A percentile compares a stretch with the other conserved stretches of the same genome.
These are phyloP conservation scores for Tokudaia muenninki DNA, from an alignment of 2,797 vertebrate species.

Conservation along the genomic window DNA sequence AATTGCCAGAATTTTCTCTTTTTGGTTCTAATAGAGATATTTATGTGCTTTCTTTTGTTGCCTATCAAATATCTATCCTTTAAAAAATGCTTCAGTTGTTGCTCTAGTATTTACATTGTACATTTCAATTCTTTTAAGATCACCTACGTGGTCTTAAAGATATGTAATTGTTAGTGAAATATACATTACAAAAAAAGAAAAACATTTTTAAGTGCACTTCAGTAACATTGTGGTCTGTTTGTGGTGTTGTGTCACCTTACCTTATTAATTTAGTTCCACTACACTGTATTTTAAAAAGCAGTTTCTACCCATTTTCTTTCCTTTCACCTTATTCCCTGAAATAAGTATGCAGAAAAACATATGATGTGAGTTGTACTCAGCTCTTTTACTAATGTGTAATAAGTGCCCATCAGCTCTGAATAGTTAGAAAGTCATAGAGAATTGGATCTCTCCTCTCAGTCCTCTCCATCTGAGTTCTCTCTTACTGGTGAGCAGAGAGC, in stretches of 20 bases:
- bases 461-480: not conserved
- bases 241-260: not conserved
- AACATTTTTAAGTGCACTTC: not conserved
- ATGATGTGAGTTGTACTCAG: not conserved
- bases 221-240: not conserved
- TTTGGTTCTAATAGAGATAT: not conserved
- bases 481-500: not conserved
- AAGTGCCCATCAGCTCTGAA: not conserved
- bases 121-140: not conserved
- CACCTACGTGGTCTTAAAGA: no score
- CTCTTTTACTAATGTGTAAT: not conserved
- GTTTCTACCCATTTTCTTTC: not conserved
- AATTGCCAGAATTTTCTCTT: not conserved
- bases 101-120: not conserved
- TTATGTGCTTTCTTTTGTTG: not conserved
- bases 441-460: not conserved
- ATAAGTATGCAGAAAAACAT: not conserved
- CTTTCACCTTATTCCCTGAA: not conserved
- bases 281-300: not conserved
- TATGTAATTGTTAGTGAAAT: not conserved
- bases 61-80: not conserved
- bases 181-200: not conserved
- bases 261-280: not conserved
- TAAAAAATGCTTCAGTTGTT: slow-evolving; percentile 1
- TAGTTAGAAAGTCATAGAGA: not conserved